These are phyloP conservation scores for Macrosteles quadrilineatus DNA, from an alignment of 1,140 invertebrate genomes.

Conservation along the genomic window DNA sequence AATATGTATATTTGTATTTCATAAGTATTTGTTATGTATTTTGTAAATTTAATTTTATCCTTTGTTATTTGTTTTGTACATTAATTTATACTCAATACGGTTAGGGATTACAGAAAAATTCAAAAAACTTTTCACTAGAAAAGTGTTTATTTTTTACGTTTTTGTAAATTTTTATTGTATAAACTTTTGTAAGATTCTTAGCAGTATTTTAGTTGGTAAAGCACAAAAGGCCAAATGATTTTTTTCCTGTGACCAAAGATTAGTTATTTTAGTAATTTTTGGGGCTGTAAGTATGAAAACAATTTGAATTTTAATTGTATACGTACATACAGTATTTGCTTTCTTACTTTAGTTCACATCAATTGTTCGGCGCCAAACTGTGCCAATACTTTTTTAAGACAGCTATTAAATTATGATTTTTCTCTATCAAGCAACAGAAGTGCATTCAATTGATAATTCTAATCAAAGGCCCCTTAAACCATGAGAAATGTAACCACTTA, in stretches of 20 bases:
- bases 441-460: not conserved
- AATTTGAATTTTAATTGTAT: not conserved
- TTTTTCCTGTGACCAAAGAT: conserved; percentile 29
- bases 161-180: conserved; percentile 13
- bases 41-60: conserved; percentile 5
- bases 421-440: not conserved
- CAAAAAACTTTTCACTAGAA: not conserved
- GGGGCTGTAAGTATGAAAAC: not conserved
- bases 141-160: not conserved
- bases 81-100: conserved; percentile 6
- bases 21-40: conserved; percentile 22
- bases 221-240: conserved; percentile 13
- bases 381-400: not conserved
- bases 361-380: not conserved
- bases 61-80: conserved; percentile 28
- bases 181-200: conserved; percentile 7
- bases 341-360: not conserved
- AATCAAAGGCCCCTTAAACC: not conserved
- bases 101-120: not conserved
- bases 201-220: conserved; percentile 25
- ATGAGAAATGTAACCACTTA: not conserved
- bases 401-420: not conserved
- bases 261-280: conserved; percentile 24
- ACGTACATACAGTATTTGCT: not conserved
- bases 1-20: conserved; percentile 29